Conservation (phyloP, 2,888 invertebrate species). For the Omphaloscelis lunosa region DNA sequence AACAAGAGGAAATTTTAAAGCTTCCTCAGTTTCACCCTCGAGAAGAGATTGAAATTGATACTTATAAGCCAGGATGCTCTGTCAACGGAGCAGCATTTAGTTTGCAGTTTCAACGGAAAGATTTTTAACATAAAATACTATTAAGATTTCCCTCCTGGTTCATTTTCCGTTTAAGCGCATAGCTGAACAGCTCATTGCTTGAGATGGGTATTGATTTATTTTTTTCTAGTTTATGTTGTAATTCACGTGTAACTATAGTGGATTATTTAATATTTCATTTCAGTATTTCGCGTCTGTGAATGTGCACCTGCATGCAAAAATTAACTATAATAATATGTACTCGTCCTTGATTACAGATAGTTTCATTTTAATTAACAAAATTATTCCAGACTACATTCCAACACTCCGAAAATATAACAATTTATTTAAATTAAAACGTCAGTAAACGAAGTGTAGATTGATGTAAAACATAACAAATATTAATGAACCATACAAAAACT, state of each 20-base stretch:
- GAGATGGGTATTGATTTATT: background rate
- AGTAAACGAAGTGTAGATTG: background rate
- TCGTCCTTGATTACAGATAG: background rate
- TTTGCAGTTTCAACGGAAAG: slow-evolving; percentile 39
- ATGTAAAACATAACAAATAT: background rate
- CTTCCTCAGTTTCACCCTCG: slow-evolving; percentile 34
- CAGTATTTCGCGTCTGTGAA: background rate
- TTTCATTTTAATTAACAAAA: background rate
- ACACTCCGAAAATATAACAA: no score
- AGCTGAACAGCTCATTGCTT: background rate
- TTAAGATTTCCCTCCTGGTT: slow-evolving; percentile 33
- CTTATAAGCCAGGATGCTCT: slow-evolving; percentile 59
- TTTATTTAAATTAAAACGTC: background rate
- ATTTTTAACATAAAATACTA: slow-evolving; percentile 41
- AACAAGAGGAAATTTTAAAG: slow-evolving; percentile 21
- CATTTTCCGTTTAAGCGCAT: slow-evolving; percentile 23
- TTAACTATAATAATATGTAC: background rate
- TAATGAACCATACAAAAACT: background rate
- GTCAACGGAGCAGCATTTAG: slow-evolving; percentile 48
- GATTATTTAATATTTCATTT: background rate
- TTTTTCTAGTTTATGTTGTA: background rate
- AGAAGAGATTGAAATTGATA: slow-evolving; percentile 57
- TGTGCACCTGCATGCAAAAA: background rate
- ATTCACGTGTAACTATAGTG: background rate
- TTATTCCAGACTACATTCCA: background rate